A percentile compares a stretch with the other conserved stretches of the same genome.
These are phyloP conservation scores for Alloplasta piceator DNA, from an alignment of 2,888 invertebrate genomes.

Conservation along the genomic window DNA sequence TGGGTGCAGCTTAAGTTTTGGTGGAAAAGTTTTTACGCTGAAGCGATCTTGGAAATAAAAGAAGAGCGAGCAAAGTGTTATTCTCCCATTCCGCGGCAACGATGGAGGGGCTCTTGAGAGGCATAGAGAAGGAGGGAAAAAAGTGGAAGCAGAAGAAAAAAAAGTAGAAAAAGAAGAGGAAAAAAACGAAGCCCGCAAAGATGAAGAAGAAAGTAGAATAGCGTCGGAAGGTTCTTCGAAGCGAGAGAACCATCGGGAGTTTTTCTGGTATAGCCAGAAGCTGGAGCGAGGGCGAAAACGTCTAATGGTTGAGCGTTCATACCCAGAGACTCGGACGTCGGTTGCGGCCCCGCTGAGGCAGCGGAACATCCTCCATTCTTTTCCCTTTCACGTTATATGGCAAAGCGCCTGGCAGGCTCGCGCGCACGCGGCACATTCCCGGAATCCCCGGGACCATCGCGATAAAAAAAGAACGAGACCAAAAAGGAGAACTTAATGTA, in stretches of 20 bases:
- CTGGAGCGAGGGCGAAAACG: constrained; percentile 52
- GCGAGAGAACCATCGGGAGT: constrained; percentile 49
- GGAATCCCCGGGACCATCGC: constrained; percentile 48
- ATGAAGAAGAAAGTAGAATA: constrained; percentile 50
- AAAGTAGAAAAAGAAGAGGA: constrained; percentile 28
- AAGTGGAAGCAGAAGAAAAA: constrained; percentile 28
- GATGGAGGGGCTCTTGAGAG: constrained; percentile 16
- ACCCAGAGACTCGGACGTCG: constrained; percentile 48
- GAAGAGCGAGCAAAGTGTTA: constrained; percentile 56
- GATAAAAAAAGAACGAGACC: constrained; percentile 41
- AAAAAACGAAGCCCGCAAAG: constrained; percentile 32
- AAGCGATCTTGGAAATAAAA: constrained; percentile 46
- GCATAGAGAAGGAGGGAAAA: background rate
- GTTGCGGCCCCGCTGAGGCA: constrained; percentile 61
- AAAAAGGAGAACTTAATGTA: constrained; percentile 57
- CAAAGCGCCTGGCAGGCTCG: constrained; percentile 9
- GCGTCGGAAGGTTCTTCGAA: constrained; percentile 53
- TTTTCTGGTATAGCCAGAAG: constrained; percentile 51
- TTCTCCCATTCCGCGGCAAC: constrained; percentile 37
- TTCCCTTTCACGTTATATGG: constrained; percentile 43
- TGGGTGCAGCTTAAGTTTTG: constrained; percentile 44
- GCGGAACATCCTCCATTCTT: constrained; percentile 63
- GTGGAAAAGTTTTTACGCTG: constrained; percentile 39
- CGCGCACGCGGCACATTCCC: constrained; percentile 42
- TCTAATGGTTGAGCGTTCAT: constrained; percentile 58